phyloP scores from a whole-genome alignment of 2,113 vertebrate genomes.

The Amia ocellicauda region DNA sequence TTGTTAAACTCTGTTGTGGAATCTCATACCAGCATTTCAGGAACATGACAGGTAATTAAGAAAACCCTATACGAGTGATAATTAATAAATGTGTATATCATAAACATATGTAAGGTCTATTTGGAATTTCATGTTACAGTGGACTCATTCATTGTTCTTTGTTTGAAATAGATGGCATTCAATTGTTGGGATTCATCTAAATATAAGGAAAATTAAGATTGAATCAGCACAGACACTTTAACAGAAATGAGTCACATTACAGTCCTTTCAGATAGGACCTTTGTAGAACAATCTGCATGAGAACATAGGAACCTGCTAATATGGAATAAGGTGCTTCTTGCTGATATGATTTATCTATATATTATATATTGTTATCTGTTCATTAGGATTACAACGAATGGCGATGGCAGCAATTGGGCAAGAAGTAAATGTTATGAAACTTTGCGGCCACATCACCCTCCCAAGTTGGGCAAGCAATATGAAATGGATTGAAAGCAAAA shows the following conservation, averaged over 20 bases:
- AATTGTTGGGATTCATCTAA: too few species aligned
- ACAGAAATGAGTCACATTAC: not conserved
- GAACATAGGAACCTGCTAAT: too few species aligned
- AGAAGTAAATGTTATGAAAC: conserved; percentile 47
- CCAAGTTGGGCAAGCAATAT: conserved; percentile 10
- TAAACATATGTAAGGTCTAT: too few species aligned
- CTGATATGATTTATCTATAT: not conserved
- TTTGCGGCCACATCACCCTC: conserved; percentile 11
- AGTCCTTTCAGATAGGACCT: not conserved
- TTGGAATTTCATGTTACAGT: too few species aligned
- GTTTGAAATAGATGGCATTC: too few species aligned
- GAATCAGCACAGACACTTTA: too few species aligned
- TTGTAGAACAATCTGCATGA: not conserved
- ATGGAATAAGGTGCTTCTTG: too few species aligned
- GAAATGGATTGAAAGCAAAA: conserved; percentile 10
- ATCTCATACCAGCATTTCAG: conserved; percentile 69
- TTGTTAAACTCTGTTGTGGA: conserved; percentile 76
- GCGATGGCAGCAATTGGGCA: conserved; percentile 55
- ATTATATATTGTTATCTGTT: not conserved
- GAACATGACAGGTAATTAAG: conserved; percentile 61
- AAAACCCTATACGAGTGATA: too few species aligned
- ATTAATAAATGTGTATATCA: too few species aligned
- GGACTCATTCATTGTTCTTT: too few species aligned
- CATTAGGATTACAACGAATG: conserved; percentile 58
- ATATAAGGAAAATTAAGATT: too few species aligned